phyloP scores from a whole-genome alignment of 1,140 invertebrate genomes.

The Drosophila auraria region DNA sequence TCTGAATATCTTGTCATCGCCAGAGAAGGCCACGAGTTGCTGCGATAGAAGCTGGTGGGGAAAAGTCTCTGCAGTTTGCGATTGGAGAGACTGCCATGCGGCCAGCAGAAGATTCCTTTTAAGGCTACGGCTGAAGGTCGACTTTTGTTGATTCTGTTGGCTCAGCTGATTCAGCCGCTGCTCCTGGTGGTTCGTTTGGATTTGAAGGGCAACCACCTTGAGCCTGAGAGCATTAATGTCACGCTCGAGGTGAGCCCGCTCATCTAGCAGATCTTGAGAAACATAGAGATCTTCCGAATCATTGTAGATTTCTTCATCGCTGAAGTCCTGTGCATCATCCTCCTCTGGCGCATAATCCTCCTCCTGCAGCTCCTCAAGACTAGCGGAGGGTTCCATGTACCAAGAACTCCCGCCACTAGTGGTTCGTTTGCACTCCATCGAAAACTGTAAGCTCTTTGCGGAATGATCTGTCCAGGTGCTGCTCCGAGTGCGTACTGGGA shows the following conservation, averaged over 20 bases:
- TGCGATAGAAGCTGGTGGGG: slow-evolving; percentile 39
- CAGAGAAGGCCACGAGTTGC: slow-evolving; percentile 35
- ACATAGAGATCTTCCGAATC: neutral
- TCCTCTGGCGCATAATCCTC: neutral
- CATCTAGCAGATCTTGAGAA: slow-evolving; percentile 1
- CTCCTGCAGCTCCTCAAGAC: neutral
- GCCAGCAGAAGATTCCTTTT: slow-evolving; percentile 26
- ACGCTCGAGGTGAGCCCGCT: slow-evolving; percentile 9
- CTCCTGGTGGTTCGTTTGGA: slow-evolving; percentile 34
- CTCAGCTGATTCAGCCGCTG: neutral
- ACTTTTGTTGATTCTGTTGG: slow-evolving; percentile 7
- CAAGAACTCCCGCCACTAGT: neutral
- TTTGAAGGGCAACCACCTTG: slow-evolving; percentile 30
- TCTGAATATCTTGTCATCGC: slow-evolving; percentile 31
- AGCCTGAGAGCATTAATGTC: slow-evolving; percentile 37
- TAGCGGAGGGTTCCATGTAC: neutral
- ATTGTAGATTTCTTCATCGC: neutral
- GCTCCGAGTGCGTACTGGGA: slow-evolving; percentile 1
- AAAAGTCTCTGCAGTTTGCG: slow-evolving; percentile 38
- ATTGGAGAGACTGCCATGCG: slow-evolving; percentile 17
- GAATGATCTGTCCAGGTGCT: neutral
- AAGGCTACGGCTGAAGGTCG: neutral
- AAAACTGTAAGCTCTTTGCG: neutral
- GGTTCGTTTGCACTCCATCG: slow-evolving; percentile 14
- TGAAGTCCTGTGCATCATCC: neutral